phyloP scores from a whole-genome alignment of 2,113 vertebrate species.

The Xiphophorus couchianus region DNA sequence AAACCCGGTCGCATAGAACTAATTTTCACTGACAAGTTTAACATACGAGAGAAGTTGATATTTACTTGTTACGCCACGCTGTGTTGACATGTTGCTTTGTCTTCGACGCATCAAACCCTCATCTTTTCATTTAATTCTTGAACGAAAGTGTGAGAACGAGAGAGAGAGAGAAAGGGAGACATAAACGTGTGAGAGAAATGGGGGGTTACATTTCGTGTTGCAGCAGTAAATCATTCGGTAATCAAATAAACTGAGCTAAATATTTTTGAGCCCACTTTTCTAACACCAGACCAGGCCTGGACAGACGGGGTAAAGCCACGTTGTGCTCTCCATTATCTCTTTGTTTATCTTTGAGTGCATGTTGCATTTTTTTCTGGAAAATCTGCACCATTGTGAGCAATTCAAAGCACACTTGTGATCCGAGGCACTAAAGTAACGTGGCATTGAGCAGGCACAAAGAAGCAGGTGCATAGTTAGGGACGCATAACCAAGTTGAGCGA shows the following conservation, averaged over 20 bases:
- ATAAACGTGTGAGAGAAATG: neutral
- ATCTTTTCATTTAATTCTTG: neutral
- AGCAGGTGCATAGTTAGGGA: neutral
- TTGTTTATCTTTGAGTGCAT: neutral
- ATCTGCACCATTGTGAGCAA: neutral
- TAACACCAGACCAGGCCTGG: neutral
- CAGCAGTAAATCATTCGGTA: neutral
- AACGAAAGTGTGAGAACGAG: neutral
- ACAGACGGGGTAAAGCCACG: neutral
- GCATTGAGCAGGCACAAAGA: neutral
- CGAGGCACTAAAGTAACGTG: neutral
- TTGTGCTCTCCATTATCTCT: neutral
- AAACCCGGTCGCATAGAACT: neutral
- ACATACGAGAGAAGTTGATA: neutral
- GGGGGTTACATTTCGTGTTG: neutral
- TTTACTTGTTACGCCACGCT: neutral
- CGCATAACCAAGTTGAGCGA: conserved; percentile 27
- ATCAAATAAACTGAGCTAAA: neutral
- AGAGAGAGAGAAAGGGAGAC: neutral
- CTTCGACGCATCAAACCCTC: neutral
- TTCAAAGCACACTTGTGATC: neutral
- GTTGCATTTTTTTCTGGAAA: neutral
- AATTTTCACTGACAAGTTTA: neutral
- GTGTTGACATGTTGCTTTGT: neutral
- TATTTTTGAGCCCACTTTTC: neutral